Base-by-base conservation (phyloP, 2,888 invertebrate species). In the Sclerodermus sp. region DNA sequence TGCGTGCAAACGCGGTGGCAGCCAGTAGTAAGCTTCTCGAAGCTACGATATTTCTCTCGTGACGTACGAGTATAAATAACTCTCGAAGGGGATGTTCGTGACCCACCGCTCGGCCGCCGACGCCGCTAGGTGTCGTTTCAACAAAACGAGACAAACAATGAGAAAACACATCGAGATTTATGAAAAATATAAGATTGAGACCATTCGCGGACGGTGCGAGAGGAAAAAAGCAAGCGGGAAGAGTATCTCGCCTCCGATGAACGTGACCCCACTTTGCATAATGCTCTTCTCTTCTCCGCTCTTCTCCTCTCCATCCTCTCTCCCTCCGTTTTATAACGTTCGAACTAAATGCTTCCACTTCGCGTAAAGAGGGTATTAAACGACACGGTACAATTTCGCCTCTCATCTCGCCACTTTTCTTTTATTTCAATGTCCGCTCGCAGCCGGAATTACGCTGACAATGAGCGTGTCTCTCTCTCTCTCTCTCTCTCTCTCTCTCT, bases 41-140 rank as follows among this genome's bases (percentile, higher is more conserved):
- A 23, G 43, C 54, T 52, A 46, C 55, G 60, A 63, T 63, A 63
- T 63, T 60, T 63, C 60, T 63, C 55, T 54, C 58, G 58, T 60
- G 62, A 63, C 63, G 60, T 60, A 58, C 47, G 58, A 49, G 63
- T 60, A 63, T 63, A 60, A 63, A 63, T 63, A 63, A 60, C 52
- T 48, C 50, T 16, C 51, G 42, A 56, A 31, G 15, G 55, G 52
- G 60, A 53, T 58, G 63, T 58, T 63, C 55, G 63, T 57, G 56
- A 63, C 57, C 56, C 47, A 53, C 50, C 45, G 54, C 29, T 49
- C 42, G 47, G 23, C 37, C 49, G 47, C 23, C 40, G 42, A 56
- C n/a, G n/a, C n/a, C n/a, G n/a, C 23, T 23, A 23, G 43, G 57
- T 56, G 49, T 55, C 53, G 56, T 58, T 63, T 63, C 60, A 53